These are phyloP conservation scores for Ornithoptera alexandrae DNA, from an alignment of 2,888 invertebrate species.

Conservation along the genomic window DNA sequence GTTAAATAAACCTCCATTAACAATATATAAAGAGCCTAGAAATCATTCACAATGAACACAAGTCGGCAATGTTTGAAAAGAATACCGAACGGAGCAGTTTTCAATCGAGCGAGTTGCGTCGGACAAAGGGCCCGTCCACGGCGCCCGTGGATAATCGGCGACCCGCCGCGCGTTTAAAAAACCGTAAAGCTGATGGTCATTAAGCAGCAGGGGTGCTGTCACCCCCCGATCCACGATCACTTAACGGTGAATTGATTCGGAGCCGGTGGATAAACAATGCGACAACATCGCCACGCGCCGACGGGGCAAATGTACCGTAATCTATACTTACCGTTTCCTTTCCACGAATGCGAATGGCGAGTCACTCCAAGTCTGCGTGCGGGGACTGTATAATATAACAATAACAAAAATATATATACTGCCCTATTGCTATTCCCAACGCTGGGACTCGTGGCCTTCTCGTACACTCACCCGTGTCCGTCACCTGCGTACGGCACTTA, in stretches of 20 bases:
- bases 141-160: conserved; percentile 58
- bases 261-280: conserved; percentile 70
- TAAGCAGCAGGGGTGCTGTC: conserved; percentile 50
- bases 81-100: conserved; percentile 55
- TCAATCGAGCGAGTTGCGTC: conserved; percentile 50
- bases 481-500: too few relatives aligned
- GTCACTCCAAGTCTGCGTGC: conserved; percentile 30
- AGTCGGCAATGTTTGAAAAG: conserved; percentile 7
- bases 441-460: too few relatives aligned
- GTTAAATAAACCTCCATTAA: not conserved
- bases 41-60: conserved; percentile 26
- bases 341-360: conserved; percentile 33
- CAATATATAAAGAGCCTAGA: not conserved
- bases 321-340: conserved; percentile 67
- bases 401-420: not conserved
- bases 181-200: conserved; percentile 52
- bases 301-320: conserved; percentile 68
- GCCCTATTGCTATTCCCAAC: too few relatives aligned
- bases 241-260: conserved; percentile 72
- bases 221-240: conserved; percentile 54
- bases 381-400: not conserved
- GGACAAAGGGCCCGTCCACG: conserved; percentile 55
- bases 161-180: conserved; percentile 63
- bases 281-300: conserved; percentile 61
- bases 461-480: too few relatives aligned